phyloP scores from a whole-genome alignment of 2,888 invertebrate species.

The Drosophila quasianomalipes region DNA sequence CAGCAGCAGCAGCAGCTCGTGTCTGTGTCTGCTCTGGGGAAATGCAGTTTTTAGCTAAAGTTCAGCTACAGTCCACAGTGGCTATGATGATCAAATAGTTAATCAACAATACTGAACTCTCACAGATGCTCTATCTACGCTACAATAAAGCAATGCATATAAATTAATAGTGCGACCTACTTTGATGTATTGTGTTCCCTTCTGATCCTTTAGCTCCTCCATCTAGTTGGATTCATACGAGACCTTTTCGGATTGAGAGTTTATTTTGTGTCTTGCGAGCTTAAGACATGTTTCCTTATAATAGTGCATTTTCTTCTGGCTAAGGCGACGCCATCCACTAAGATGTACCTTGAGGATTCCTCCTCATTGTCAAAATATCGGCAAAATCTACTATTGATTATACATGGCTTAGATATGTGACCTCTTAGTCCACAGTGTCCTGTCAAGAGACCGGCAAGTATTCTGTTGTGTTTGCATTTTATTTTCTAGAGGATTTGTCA shows the following conservation, averaged over 20 bases:
- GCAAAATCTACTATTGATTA: not conserved
- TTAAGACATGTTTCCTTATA: not conserved
- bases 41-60: conserved; percentile 49
- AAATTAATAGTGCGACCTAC: too few species aligned
- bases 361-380: not conserved
- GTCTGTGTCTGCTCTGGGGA: conserved; percentile 32
- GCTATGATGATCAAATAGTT: not conserved
- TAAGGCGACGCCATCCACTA: not conserved
- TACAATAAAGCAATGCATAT: not conserved
- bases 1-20: conserved; percentile 22
- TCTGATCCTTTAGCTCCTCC: not conserved
- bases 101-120: not conserved
- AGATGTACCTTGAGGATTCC: not conserved
- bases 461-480: not conserved
- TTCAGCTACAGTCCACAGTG: conserved; percentile 39
- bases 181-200: not conserved
- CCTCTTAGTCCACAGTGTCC: not conserved
- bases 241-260: not conserved
- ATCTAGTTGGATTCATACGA: not conserved
- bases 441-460: not conserved
- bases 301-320: too few species aligned
- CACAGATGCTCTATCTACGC: not conserved
- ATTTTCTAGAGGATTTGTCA: not conserved
- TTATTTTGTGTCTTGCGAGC: not conserved
- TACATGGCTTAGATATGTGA: not conserved